A percentile compares a stretch with the other conserved stretches of the same genome.
Evolutionary conservation across 1,140 invertebrate genomes (phyloP).

Genomic region (Triops longicaudatus): DNA sequence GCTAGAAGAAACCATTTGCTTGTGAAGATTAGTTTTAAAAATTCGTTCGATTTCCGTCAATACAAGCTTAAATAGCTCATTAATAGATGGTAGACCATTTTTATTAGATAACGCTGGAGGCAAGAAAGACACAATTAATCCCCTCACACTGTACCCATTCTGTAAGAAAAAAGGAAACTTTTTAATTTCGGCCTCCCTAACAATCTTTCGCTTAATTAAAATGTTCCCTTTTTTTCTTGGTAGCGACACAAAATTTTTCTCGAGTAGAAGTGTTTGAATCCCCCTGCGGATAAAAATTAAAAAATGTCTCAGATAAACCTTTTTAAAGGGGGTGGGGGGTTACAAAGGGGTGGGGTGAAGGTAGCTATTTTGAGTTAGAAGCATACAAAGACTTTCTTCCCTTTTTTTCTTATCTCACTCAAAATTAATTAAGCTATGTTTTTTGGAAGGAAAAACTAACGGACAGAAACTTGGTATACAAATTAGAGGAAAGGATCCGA

Average conservation of each 20-base stretch:
- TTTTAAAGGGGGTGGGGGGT: neutral
- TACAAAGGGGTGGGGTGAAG: neutral
- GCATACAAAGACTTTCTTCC: neutral
- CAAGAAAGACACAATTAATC: conserved; percentile 25
- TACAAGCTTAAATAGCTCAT: conserved; percentile 23
- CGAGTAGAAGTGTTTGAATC: neutral
- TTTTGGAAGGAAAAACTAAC: neutral
- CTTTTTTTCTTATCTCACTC: neutral
- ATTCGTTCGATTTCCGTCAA: conserved; percentile 10
- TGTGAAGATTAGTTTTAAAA: conserved; percentile 7
- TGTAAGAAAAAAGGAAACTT: neutral
- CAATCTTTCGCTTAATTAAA: neutral
- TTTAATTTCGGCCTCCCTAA: neutral
- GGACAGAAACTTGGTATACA: neutral
- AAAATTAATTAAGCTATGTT: neutral
- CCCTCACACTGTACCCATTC: conserved; percentile 16
- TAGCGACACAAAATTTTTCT: neutral
- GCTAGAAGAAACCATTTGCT: conserved; percentile 16
- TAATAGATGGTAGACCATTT: conserved; percentile 23
- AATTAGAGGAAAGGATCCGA: conserved; percentile 22
- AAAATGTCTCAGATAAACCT: neutral
- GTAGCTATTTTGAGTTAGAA: conserved; percentile 1
- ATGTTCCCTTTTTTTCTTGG: neutral
- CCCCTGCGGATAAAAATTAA: neutral
- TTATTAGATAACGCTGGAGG: conserved; percentile 16